These are phyloP conservation scores for Henricia sp. DNA, from an alignment of 53 echinoderm and acorn worm species.

Conservation along the genomic window DNA sequence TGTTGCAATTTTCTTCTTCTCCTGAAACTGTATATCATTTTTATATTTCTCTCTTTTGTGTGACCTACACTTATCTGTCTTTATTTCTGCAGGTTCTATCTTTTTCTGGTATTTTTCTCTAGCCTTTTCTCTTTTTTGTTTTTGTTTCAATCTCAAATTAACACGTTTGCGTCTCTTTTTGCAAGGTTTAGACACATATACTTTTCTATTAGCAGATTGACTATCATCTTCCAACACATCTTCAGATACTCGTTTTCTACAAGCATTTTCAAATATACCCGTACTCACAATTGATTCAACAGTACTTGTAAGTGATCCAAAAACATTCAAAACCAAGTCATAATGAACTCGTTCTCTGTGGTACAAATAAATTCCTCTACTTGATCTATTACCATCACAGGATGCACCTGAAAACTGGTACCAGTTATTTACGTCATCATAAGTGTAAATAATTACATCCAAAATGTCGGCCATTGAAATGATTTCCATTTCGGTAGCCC, in stretches of 20 bases:
- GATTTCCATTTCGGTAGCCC: constrained; percentile 58
- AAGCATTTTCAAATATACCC: too few relatives aligned
- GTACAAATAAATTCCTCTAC: neutral
- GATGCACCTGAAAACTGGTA: constrained; percentile 2
- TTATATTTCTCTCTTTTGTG: too few relatives aligned
- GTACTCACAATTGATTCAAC: neutral
- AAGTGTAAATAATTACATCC: constrained; percentile 49
- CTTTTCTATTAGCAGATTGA: too few relatives aligned
- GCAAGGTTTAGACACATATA: neutral
- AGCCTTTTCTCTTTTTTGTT: neutral
- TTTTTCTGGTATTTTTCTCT: too few relatives aligned
- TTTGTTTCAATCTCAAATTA: neutral
- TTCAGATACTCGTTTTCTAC: too few relatives aligned
- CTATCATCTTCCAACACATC: too few relatives aligned
- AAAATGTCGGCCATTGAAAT: constrained; percentile 59
- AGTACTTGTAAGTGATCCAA: constrained; percentile 45
- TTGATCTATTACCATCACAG: neutral
- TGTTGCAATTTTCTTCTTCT: too few relatives aligned
- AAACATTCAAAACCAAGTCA: constrained; percentile 15
- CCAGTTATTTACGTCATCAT: constrained; percentile 33
- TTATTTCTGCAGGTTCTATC: too few relatives aligned
- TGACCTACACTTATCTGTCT: too few relatives aligned
- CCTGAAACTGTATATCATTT: too few relatives aligned
- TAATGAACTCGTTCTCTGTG: constrained; percentile 23
- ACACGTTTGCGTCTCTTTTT: too few relatives aligned